Percentiles rank a stretch among this genome's conserved stretches.
phyloP scores from a whole-genome alignment of 2,888 invertebrate genomes.

The Neoitamus cyanurus region DNA sequence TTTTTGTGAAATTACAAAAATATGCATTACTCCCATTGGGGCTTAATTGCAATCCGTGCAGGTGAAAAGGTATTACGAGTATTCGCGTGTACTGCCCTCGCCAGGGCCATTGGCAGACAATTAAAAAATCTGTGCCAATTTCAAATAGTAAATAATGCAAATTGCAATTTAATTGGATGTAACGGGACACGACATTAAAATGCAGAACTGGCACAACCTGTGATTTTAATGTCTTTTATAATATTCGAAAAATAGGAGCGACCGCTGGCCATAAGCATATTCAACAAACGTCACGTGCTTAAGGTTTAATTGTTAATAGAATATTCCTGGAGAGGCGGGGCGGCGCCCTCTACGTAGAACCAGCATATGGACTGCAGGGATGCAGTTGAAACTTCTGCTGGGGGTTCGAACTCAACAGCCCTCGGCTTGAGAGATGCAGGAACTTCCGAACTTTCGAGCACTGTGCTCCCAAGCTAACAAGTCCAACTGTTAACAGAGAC shows the following conservation, averaged over 20 bases:
- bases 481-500: neutral
- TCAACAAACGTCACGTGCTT: neutral
- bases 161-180: neutral
- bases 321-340: neutral
- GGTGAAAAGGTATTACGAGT: neutral
- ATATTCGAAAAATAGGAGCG: neutral
- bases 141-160: neutral
- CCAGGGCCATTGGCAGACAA: neutral
- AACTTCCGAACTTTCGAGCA: constrained; percentile 8
- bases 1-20: neutral
- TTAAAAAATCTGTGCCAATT: neutral
- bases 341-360: neutral
- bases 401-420: neutral
- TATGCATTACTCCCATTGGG: neutral
- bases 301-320: too few species aligned
- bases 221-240: neutral
- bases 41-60: neutral
- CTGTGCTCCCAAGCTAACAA: constrained; percentile 6
- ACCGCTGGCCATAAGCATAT: neutral
- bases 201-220: neutral
- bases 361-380: neutral
- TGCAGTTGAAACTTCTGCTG: neutral
- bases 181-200: neutral
- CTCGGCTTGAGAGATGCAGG: neutral
- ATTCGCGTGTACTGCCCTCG: neutral